Evolutionary conservation across 2,113 vertebrate genomes (phyloP), one percentile per base, ranked within the genome.

Genomic region (Phalacrocorax carbo): DNA sequence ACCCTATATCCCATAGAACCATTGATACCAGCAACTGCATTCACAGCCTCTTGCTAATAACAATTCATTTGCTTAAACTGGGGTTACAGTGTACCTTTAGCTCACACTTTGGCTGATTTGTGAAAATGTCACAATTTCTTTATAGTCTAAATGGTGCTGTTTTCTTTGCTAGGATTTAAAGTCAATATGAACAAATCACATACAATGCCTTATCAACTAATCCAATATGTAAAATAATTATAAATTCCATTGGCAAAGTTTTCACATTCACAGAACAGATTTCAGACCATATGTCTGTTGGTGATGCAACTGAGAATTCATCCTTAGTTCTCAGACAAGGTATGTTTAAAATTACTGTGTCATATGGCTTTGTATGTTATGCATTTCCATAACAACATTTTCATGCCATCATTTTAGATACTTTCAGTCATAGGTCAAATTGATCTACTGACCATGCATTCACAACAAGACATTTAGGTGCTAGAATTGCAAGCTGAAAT

Each of bases 261-360:
- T 94, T 96, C 79, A 76, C 46, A 70, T 93, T 96, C 90, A 93
- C 95, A 82, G 96, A 95, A 91, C 96, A 96, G 93, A 96, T 96
- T 97, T 96, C 81, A 90, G 90, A 95, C 96, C 96, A 95, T 97
- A 97, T 97, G 96, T 88, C 95, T 96, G 92, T 91, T 96, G 87
- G 72, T 96, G 95, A 96, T 96, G 93, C 84, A 95, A 95, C 87
- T 90, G 82, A 91, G 70, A 90, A 93, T 94, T 93, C 57, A 82
- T 90, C 75, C 52, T 55, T 65, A 85, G 61, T 82, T 90, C 93
- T 93, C 84, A 91, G 95, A 91, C 71, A 93, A 96, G 66, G 70
- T 94, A 82, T 77, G 71, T 76, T 93, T 87, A 79, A 96, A 97
- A 95, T 68, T 87, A 91, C 58, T 54, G 48, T 82, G 58, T 96